Conservation (phyloP, 1,140 invertebrate genomes). For the Ctenoplectra terminalis region DNA sequence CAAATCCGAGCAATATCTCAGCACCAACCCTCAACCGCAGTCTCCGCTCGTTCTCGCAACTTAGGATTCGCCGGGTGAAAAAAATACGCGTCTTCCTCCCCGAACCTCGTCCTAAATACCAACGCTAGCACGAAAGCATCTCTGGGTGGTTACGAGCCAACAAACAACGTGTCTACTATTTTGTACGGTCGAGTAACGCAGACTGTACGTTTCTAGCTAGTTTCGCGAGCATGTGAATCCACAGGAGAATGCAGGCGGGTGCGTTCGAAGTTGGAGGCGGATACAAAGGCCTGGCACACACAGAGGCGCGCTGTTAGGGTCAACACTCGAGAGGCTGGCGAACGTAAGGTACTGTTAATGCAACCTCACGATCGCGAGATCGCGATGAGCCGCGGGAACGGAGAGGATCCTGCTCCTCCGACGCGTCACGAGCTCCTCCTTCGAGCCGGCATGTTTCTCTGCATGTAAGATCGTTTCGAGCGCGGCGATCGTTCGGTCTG, state of each 20-base stretch:
- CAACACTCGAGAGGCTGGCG: conserved; percentile 56
- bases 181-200: neutral
- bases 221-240: conserved; percentile 1
- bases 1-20: conserved; percentile 37
- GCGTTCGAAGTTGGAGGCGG: conserved; percentile 40
- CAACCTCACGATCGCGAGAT: conserved; percentile 73
- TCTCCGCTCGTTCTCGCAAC: neutral
- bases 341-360: conserved; percentile 72
- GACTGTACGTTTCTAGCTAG: no score
- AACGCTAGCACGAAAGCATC: neutral
- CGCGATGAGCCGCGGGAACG: conserved; percentile 63
- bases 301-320: conserved; percentile 49
- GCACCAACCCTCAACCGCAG: neutral
- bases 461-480: neutral
- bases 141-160: no score
- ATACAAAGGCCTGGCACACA: conserved; percentile 6
- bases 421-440: conserved; percentile 63
- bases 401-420: conserved; percentile 55
- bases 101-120: neutral
- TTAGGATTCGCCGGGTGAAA: neutral
- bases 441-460: neutral
- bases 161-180: no score
- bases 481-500: conserved; percentile 36
- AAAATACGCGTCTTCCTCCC: neutral
- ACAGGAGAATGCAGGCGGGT: conserved; percentile 9